These are phyloP conservation scores for Phenganax stokvisi DNA, from an alignment of 92 coral and sea anemone species.

Conservation along the genomic window DNA sequence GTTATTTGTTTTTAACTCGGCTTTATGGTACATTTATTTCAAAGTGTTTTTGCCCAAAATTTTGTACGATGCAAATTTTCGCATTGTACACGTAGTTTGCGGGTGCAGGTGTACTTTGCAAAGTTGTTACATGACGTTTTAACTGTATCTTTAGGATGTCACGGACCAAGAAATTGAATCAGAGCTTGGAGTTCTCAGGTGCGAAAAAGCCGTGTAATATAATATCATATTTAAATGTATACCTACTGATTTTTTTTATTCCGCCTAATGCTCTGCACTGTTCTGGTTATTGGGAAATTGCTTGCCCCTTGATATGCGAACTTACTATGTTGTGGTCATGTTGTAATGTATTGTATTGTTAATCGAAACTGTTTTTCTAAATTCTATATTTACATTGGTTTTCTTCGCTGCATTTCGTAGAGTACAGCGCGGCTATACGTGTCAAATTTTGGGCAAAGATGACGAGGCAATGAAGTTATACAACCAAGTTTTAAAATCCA, in stretches of 20 bases:
- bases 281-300: no score
- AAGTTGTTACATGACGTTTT: no score
- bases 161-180: slow-evolving; percentile 88
- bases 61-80: not conserved
- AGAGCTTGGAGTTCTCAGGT: slow-evolving; percentile 95
- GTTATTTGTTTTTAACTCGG: not conserved
- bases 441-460: slow-evolving; percentile 73
- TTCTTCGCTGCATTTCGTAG: no score
- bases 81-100: no score
- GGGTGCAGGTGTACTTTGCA: not conserved
- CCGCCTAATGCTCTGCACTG: no score
- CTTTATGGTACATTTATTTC: not conserved
- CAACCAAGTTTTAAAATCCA: slow-evolving; percentile 90
- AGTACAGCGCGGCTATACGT: slow-evolving; percentile 76
- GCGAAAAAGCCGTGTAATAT: not conserved
- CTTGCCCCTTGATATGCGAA: no score
- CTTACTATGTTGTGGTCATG: no score
- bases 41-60: not conserved
- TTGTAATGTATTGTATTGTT: not conserved
- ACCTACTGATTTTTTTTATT: no score
- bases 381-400: not conserved
- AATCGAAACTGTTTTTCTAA: not conserved
- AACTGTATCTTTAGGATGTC: slow-evolving; percentile 52
- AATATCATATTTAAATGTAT: no score
- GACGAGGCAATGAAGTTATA: slow-evolving; percentile 91